Evolutionary conservation across 2,888 invertebrate genomes (phyloP), one percentile per base, ranked within the genome.

Genomic region (Asteroscopus sphinx): DNA sequence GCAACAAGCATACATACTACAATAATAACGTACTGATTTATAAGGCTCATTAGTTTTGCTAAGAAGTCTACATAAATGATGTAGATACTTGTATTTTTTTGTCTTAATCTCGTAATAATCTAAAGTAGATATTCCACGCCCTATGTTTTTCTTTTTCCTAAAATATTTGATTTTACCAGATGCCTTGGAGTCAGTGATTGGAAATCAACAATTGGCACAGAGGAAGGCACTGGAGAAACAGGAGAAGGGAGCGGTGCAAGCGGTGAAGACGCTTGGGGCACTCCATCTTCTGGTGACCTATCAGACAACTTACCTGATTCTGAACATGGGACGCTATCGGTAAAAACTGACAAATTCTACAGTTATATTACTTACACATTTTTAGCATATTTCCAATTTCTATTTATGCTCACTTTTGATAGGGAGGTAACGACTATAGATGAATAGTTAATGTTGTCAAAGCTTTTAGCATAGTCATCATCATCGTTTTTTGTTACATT

Each of bases 231-330:
- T 36, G 94, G 94, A 3, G 94, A 94, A 35, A 90, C 93, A 9
- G 96, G 96, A 4, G 97, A 97, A 80, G 97, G 97, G 0, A 97
- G 97, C 39, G 97, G 97, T 0, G 97, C 97, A 0, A 97, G 97
- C 2, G 97, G 97, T 0, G 97, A 98, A 86, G 98, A 98, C 79
- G 96, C 97, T 17, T 98, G 98, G 98, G 98, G 98, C 0, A 98
- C 98, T 0, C 98, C 98, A 3, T 98, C 97, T 0, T 97, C 97
- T 71, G 97, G 97, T 3, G 97, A 97, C 16, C 96, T 97, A 33
- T 96, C 97, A 69, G 97, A 97, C 74, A 97, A 97, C 67, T 93
- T 96, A 8, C 96, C 95, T 2, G 95, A 96, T 82, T 96, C 96
- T 28, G 96, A 96, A 63, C 95, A 95, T 80, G 96, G 96, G 66